Base-by-base conservation (phyloP, 2,113 vertebrate genomes). In the Gulo gulo region DNA sequence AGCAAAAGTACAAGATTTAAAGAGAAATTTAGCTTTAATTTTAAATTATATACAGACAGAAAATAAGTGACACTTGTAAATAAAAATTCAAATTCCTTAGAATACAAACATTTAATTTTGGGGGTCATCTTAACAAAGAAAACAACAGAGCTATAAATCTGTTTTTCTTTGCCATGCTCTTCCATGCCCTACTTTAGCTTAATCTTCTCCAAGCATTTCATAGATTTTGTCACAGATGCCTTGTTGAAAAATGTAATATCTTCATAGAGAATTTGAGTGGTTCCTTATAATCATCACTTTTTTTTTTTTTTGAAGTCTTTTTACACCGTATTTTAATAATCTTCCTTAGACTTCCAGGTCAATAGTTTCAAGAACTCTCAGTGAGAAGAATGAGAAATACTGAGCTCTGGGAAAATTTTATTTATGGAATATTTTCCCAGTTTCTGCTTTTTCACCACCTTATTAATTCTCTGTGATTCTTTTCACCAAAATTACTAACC, bases 361-460 rank as follows among this genome's bases (percentile, higher is more conserved):
- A 91, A n/a, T 61, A 93, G n/a, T 42, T 95, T 89, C 73, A 13
- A 78, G 42, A 93, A 87, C 34, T 93, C 9, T 95, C 24, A 63
- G 52, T 87, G 39, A 31, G 26, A 36, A 59, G 4, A 85, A 76
- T 81, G 29, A 90, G 50, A 92, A 74, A 52, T 85, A 23, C 47
- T 86, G 39, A 86, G 10, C 50, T 82, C 5, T 63, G 15, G 20
- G 45, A 90, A 91, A 79, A 23, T 65, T 91, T 34, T 76, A 65
- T n/a, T 88, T 82, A 84, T 79, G 59, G n/a, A 84, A 39, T 88
- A 34, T 65, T 36, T 88, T 94, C 45, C 63, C 26, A 34, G 84
- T 91, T 94, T 91, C 36, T 97, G 29, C 29, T 92, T 83, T 91
- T 95, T 23, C 29, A 18, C 1, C 24, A 76, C n/a, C 12, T 96